phyloP scores from a whole-genome alignment of 2,888 invertebrate species.

The Temnothorax ravouxi region DNA sequence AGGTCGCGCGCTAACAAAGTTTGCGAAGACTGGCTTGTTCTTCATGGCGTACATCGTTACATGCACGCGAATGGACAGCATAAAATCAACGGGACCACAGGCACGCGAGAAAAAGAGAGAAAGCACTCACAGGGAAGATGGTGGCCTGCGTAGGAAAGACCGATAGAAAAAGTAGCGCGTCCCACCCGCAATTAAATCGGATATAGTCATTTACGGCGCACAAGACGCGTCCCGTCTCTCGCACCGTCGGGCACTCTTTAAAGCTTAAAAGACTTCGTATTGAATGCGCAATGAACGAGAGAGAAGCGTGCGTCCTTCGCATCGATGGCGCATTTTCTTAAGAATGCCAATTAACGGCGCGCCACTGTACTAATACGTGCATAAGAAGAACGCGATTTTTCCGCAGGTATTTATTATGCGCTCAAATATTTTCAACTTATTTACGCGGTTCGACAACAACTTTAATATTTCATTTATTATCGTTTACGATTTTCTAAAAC shows the following conservation, averaged over 20 bases:
- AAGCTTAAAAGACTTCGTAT: conserved; percentile 59
- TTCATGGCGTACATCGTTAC: conserved; percentile 14
- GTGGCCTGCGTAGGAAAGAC: neutral
- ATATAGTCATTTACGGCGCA: conserved; percentile 67
- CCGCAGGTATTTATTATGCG: conserved; percentile 6
- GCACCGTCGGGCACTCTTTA: conserved; percentile 51
- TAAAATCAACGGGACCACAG: conserved; percentile 39
- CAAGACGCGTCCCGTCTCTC: conserved; percentile 54
- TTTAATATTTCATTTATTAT: neutral
- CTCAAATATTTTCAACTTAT: neutral
- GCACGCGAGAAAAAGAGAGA: neutral
- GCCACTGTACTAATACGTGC: conserved; percentile 76
- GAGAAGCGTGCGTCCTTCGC: conserved; percentile 49
- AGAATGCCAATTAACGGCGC: conserved; percentile 77
- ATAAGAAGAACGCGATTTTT: conserved; percentile 67
- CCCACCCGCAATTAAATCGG: conserved; percentile 64
- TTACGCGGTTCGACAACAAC: neutral
- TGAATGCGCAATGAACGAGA: conserved; percentile 74
- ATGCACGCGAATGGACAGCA: neutral
- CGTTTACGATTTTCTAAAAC: neutral
- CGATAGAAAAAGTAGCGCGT: neutral
- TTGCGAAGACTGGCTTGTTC: conserved; percentile 13
- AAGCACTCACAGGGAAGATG: neutral
- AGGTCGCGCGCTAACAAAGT: conserved; percentile 42
- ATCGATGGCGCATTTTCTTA: conserved; percentile 66